phyloP scores from a whole-genome alignment of 1,140 invertebrate genomes.

The Euwallacea similis region DNA sequence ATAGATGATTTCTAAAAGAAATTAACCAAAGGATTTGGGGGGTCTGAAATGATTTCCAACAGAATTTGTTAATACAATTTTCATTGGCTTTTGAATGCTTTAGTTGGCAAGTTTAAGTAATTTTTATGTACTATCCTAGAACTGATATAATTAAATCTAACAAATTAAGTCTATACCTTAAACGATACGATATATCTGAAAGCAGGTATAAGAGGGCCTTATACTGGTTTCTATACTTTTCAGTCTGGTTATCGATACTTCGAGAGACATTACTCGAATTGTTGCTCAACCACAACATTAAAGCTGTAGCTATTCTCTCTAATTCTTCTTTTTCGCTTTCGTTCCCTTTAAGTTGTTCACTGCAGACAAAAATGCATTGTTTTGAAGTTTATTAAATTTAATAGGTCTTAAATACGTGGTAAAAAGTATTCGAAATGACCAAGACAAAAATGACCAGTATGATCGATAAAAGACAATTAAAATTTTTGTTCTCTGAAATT shows the following conservation, averaged over 20 bases:
- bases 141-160: background rate
- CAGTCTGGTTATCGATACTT: constrained; percentile 29
- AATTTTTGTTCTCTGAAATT: too few relatives aligned
- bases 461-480: too few relatives aligned
- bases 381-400: too few relatives aligned
- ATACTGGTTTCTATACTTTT: constrained; percentile 30
- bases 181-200: constrained; percentile 35
- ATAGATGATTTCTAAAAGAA: constrained; percentile 31
- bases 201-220: constrained; percentile 25
- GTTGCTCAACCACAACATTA: constrained; percentile 26
- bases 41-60: background rate
- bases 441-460: too few relatives aligned
- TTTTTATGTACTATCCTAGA: background rate
- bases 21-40: background rate
- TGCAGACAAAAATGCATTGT: too few relatives aligned
- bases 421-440: too few relatives aligned
- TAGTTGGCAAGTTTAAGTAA: background rate
- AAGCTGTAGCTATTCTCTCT: constrained; percentile 34
- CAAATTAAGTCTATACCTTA: constrained; percentile 17
- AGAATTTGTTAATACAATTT: background rate
- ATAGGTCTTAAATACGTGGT: too few relatives aligned
- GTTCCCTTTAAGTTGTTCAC: too few relatives aligned
- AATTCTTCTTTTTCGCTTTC: constrained; percentile 12
- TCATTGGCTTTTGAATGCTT: background rate
- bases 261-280: constrained; percentile 24